phyloP scores from a whole-genome alignment of 2,113 vertebrate genomes.

The Lasiurus borealis region DNA sequence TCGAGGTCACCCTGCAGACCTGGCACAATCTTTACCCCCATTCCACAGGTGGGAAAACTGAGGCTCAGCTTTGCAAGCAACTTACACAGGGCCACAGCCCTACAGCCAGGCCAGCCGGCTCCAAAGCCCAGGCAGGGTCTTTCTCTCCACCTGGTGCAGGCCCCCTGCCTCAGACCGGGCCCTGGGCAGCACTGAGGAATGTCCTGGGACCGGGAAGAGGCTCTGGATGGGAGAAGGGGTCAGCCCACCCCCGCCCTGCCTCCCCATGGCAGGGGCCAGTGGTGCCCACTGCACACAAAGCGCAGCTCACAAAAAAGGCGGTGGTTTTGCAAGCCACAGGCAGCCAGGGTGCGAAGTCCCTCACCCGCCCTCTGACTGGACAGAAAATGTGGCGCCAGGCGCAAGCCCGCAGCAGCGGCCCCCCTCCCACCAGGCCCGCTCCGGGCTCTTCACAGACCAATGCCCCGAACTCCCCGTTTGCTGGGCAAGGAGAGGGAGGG shows the following conservation, averaged over 20 bases:
- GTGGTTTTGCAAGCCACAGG: background rate
- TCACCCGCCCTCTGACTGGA: no score
- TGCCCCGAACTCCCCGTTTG: background rate
- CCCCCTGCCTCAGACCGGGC: background rate
- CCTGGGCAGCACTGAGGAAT: background rate
- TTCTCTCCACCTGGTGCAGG: background rate
- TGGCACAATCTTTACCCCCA: background rate
- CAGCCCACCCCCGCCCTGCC: background rate
- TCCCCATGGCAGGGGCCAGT: rapidly evolving
- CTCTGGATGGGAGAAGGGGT: background rate
- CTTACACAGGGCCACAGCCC: background rate
- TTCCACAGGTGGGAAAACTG: background rate
- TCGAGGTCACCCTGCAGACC: background rate
- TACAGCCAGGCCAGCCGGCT: no score
- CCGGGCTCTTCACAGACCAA: background rate
- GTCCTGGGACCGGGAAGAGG: background rate
- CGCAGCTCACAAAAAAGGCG: background rate
- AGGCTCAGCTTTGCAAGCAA: background rate
- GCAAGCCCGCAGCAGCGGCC: background rate
- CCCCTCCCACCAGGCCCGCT: rapidly evolving
- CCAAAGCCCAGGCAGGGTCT: no score
- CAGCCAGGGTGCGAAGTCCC: background rate
- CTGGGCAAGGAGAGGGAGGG: background rate
- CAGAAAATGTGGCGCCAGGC: no score
- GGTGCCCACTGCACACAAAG: background rate